These are phyloP conservation scores for Gambusia affinis DNA, from an alignment of 2,113 vertebrate genomes.

Conservation along the genomic window DNA sequence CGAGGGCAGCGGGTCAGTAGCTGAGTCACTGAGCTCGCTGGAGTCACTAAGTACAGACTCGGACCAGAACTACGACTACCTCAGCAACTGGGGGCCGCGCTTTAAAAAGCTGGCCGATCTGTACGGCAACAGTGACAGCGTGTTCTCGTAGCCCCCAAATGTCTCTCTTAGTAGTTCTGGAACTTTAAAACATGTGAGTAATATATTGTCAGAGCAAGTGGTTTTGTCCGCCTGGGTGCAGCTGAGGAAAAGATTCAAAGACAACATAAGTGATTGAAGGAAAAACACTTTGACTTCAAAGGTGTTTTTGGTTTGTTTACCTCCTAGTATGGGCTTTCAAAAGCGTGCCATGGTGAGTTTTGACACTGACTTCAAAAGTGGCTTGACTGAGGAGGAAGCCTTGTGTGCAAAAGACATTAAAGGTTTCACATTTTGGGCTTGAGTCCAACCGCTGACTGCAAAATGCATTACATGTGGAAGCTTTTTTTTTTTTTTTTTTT, in stretches of 20 bases:
- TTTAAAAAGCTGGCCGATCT: conserved; percentile 97
- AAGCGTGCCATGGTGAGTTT: conserved; percentile 65
- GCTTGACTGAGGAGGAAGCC: conserved; percentile 63
- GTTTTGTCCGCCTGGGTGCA: conserved; percentile 58
- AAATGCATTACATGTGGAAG: conserved; percentile 58
- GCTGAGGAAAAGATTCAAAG: conserved; percentile 53
- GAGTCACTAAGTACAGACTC: conserved; percentile 95
- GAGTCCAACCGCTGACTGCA: conserved; percentile 61
- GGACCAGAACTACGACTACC: conserved; percentile 97
- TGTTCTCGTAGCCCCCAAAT: conserved; percentile 89
- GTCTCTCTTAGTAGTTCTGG: conserved; percentile 38
- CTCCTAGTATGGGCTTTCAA: conserved; percentile 69
- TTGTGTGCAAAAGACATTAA: conserved; percentile 71
- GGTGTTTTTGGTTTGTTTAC: conserved; percentile 69
- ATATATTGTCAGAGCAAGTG: conserved; percentile 65
- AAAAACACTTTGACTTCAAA: conserved; percentile 70
- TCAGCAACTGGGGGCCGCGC: conserved; percentile 95
- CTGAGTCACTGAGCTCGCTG: conserved; percentile 93
- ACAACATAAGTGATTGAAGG: conserved; percentile 54
- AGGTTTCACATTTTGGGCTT: conserved; percentile 62
- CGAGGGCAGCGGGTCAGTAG: conserved; percentile 92
- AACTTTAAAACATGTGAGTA: conserved; percentile 47
- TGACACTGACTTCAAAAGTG: conserved; percentile 73
- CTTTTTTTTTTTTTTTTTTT: conserved; percentile 60
- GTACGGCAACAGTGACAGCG: conserved; percentile 86